Percentiles rank a stretch among this genome's conserved stretches.
phyloP scores from a whole-genome alignment of 2,797 vertebrate species.

The Malurus splendens region DNA sequence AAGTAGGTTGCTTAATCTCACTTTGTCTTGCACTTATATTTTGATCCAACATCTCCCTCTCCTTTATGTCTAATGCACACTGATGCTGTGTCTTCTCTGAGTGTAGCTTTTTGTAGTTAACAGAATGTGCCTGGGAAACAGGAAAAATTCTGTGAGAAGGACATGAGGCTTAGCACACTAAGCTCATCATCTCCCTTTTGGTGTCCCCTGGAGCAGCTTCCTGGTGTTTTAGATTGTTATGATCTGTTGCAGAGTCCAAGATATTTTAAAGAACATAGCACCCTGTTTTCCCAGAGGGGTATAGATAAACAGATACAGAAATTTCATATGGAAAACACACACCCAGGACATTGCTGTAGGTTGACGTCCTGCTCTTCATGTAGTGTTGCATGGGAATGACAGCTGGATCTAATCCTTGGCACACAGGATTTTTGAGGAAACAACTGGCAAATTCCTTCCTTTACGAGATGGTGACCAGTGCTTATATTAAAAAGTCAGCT shows the following conservation, averaged over 20 bases:
- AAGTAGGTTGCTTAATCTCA: not conserved
- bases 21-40: not conserved
- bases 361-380: not conserved
- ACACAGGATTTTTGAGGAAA: conserved; percentile 12
- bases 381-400: not conserved
- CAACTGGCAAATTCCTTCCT: conserved; percentile 16
- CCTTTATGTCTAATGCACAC: rapidly evolving
- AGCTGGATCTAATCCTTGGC: conserved; percentile 10
- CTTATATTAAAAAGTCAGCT: not conserved
- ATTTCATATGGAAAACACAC: not conserved
- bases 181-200: not conserved
- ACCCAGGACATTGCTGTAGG: not conserved
- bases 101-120: not conserved
- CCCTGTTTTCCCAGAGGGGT: not conserved
- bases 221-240: not conserved
- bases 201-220: not conserved
- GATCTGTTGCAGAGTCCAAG: not conserved
- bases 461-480: not conserved
- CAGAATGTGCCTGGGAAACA: not conserved
- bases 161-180: not conserved
- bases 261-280: not conserved
- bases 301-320: not conserved
- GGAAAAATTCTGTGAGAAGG: not conserved
- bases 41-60: not conserved
- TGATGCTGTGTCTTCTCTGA: not conserved